Percentiles rank a stretch among this genome's conserved stretches.
phyloP scores from a whole-genome alignment of 2,113 vertebrate genomes.

The Poeciliopsis turrubarensis region DNA sequence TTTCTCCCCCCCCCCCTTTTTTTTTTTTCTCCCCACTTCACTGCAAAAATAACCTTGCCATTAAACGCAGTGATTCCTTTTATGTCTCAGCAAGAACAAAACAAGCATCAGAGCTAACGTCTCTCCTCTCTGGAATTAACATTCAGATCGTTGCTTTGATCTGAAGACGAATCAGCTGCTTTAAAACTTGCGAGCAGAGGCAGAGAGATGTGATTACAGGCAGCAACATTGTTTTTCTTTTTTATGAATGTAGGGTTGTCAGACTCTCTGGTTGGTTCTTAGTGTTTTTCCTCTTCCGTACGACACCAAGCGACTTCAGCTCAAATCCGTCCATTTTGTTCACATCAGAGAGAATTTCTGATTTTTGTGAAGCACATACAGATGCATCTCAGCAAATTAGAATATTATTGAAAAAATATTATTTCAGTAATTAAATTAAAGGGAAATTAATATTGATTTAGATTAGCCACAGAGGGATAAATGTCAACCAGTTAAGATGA shows the following conservation, averaged over 20 bases:
- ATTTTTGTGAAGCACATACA: neutral
- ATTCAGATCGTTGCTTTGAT: constrained; percentile 40
- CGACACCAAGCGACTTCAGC: constrained; percentile 3
- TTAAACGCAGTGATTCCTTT: constrained; percentile 41
- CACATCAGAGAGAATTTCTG: neutral
- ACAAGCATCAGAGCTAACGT: constrained; percentile 54
- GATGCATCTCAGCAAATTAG: neutral
- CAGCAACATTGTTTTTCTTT: constrained; percentile 4
- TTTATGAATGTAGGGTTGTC: neutral
- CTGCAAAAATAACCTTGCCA: constrained; percentile 41
- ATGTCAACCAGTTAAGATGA: neutral
- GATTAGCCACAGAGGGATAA: neutral
- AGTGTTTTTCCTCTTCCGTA: constrained; percentile 15
- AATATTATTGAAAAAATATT: neutral
- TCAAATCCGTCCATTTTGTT: constrained; percentile 46
- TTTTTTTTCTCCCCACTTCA: neutral
- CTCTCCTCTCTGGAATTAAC: constrained; percentile 57
- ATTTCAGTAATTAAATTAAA: no score
- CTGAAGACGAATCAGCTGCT: constrained; percentile 41
- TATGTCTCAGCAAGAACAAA: constrained; percentile 34
- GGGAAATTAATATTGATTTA: neutral
- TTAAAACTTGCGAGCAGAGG: constrained; percentile 39
- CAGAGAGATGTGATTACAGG: constrained; percentile 42
- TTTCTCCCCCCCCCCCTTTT: accelerated
- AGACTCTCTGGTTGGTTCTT: constrained; percentile 3